Percentiles rank a stretch among this genome's conserved stretches.
These are phyloP conservation scores for Meloidogyne exigua DNA, from an alignment of 1,140 invertebrate species.

Conservation along the genomic window DNA sequence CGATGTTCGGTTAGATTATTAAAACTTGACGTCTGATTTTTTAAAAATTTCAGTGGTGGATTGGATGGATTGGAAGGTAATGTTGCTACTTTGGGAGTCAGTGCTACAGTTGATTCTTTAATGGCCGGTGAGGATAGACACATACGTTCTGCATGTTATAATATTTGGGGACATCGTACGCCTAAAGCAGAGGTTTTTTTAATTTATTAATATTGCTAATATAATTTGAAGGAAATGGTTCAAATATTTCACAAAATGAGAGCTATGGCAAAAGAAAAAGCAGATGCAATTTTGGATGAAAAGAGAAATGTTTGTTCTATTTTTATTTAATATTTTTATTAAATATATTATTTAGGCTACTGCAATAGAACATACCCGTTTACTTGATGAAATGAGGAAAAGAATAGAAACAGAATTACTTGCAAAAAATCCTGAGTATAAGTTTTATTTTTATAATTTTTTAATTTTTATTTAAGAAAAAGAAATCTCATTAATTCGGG, in stretches of 20 bases:
- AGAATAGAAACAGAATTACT: neutral
- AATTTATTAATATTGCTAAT: neutral
- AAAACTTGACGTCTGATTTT: no score
- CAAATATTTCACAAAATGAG: neutral
- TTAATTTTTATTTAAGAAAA: neutral
- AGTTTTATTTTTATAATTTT: neutral
- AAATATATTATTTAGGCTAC: neutral
- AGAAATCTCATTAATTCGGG: neutral
- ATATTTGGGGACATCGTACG: neutral
- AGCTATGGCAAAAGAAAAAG: neutral
- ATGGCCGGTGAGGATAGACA: neutral
- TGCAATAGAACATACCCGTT: neutral
- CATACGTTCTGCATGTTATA: neutral
- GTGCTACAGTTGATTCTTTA: neutral
- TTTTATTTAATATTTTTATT: neutral
- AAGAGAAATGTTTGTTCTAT: neutral
- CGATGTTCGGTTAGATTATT: neutral
- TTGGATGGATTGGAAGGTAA: neutral
- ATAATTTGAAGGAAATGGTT: neutral
- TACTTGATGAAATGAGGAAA: neutral
- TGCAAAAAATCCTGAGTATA: neutral
- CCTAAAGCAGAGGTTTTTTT: neutral
- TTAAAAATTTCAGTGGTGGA: slow-evolving; percentile 1
- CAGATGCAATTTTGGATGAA: neutral
- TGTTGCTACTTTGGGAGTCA: neutral